A percentile compares a stretch with the other conserved stretches of the same genome.
Conservation (phyloP, 2,113 vertebrate species). For the Leucoraja erinaceus region DNA sequence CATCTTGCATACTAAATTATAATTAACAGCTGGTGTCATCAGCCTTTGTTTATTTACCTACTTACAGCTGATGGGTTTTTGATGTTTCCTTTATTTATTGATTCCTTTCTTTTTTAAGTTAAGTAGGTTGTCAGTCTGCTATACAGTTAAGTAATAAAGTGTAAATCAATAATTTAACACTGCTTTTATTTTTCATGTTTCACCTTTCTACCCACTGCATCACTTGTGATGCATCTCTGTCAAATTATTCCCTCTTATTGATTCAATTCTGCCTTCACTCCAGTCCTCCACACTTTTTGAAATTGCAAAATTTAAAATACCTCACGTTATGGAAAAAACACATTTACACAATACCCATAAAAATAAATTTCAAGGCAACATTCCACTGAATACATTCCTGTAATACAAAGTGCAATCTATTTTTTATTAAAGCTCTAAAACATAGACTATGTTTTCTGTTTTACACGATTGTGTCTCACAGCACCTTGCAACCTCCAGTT, state of each 20-base stretch:
- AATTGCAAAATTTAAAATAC: too few relatives aligned
- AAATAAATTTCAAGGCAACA: too few relatives aligned
- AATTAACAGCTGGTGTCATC: not conserved
- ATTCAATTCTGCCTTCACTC: not conserved
- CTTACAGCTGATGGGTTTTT: not conserved
- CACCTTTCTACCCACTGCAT: too few relatives aligned
- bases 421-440: too few relatives aligned
- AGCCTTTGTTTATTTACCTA: not conserved
- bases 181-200: too few relatives aligned
- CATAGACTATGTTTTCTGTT: too few relatives aligned
- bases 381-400: too few relatives aligned
- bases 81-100: slow-evolving; percentile 10
- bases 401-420: too few relatives aligned
- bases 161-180: not conserved
- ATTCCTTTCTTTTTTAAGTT: not conserved
- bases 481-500: not conserved
- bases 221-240: not conserved
- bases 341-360: too few relatives aligned
- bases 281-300: too few relatives aligned
- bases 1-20: not conserved
- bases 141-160: not conserved
- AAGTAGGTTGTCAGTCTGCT: not conserved
- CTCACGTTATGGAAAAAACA: too few relatives aligned
- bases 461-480: too few relatives aligned
- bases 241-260: not conserved